These are phyloP conservation scores for Labeo calbasu DNA, from an alignment of 2,797 vertebrate species.

Conservation along the genomic window DNA sequence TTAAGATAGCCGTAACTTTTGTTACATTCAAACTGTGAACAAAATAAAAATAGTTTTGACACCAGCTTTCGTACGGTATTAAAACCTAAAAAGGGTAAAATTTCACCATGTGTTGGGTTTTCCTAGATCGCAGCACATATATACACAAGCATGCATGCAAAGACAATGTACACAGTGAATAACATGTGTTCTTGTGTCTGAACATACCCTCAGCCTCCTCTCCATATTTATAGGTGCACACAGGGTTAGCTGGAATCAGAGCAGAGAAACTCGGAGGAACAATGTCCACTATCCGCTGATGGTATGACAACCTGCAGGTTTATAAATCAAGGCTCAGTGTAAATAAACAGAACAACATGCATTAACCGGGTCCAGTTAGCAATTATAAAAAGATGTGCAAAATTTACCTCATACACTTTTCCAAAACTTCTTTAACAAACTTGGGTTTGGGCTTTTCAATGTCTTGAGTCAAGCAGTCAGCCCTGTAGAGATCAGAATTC, in stretches of 20 bases:
- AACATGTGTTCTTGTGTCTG: neutral
- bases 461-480: constrained; percentile 92
- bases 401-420: constrained; percentile 92
- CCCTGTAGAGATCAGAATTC: constrained; percentile 80
- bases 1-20: too few species aligned
- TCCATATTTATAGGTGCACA: constrained; percentile 88
- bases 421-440: constrained; percentile 97
- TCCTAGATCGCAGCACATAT: neutral
- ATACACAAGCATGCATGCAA: neutral
- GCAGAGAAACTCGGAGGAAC: constrained; percentile 91
- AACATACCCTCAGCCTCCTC: constrained; percentile 91
- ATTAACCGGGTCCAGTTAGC: neutral
- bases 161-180: neutral
- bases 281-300: constrained; percentile 94
- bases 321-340: neutral
- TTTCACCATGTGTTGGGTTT: too few species aligned
- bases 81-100: too few species aligned
- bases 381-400: neutral
- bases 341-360: neutral
- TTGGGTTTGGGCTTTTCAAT: constrained; percentile 94
- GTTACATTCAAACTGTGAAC: too few species aligned
- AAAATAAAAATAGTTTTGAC: too few species aligned
- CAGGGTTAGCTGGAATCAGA: constrained; percentile 89
- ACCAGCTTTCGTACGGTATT: too few species aligned
- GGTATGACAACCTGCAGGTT: constrained; percentile 89